These are phyloP conservation scores for Phaethornis superciliosus DNA, from an alignment of 2,113 vertebrate species.

Conservation along the genomic window DNA sequence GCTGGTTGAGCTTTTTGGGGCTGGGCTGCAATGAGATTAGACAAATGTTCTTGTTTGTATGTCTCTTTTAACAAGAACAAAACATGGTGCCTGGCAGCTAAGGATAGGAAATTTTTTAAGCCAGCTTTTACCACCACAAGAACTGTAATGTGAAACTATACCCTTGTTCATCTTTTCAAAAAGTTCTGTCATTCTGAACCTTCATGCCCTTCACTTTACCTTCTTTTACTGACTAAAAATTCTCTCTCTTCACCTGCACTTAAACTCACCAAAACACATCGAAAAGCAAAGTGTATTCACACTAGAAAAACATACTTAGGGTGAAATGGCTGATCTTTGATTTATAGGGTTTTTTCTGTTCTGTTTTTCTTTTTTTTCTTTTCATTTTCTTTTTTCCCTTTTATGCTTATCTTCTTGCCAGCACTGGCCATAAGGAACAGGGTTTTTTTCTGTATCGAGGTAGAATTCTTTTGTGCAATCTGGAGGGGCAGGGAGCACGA, in stretches of 20 bases:
- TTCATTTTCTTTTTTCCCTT: neutral
- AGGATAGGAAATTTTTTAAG: neutral
- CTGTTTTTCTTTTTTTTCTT: too few relatives aligned
- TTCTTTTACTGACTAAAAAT: neutral
- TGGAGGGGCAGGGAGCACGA: neutral
- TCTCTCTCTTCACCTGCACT: neutral
- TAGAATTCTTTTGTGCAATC: neutral
- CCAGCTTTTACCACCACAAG: neutral
- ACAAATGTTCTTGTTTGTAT: neutral
- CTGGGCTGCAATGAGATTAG: neutral
- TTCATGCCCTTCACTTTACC: neutral
- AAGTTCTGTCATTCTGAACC: neutral
- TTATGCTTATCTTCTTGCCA: neutral
- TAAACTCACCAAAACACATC: neutral
- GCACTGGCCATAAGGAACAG: neutral
- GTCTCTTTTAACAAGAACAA: neutral
- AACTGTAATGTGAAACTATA: neutral
- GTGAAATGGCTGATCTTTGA: neutral
- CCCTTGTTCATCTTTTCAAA: neutral
- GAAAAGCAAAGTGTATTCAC: neutral
- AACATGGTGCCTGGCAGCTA: neutral
- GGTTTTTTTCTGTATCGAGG: neutral
- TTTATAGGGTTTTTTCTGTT: neutral
- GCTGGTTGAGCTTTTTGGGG: neutral
- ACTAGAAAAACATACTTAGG: neutral